Conservation (phyloP, 2,888 invertebrate species). For the Polydrusus tereticollis region DNA sequence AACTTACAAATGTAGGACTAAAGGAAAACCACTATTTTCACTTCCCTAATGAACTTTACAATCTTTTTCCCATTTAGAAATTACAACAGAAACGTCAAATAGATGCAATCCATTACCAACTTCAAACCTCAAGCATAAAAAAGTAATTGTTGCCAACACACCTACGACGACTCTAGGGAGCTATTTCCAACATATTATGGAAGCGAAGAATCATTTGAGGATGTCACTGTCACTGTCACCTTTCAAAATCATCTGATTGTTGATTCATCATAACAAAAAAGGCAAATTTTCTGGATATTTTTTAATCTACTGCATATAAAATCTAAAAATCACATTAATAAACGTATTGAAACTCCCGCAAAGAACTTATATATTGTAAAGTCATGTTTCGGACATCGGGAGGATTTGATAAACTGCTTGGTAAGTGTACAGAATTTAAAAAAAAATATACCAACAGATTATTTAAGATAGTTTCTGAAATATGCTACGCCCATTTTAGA, state of each 20-base stretch:
- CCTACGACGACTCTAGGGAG: neutral
- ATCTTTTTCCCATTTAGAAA: neutral
- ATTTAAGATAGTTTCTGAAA: neutral
- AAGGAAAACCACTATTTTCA: neutral
- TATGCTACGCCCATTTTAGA: neutral
- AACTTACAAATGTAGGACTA: neutral
- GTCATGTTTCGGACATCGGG: slow-evolving; percentile 74
- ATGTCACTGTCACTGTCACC: slow-evolving; percentile 10
- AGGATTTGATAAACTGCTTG: slow-evolving; percentile 77
- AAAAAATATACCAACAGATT: neutral
- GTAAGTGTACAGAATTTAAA: slow-evolving; percentile 65
- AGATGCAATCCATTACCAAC: slow-evolving; percentile 5
- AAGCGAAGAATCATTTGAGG: neutral
- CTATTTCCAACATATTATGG: too few species aligned
- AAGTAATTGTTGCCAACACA: neutral
- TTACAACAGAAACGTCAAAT: slow-evolving; percentile 5
- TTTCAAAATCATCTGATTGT: slow-evolving; percentile 25
- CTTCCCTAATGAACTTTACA: neutral
- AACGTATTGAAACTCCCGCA: neutral
- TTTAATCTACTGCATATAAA: neutral
- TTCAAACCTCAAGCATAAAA: neutral
- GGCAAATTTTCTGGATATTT: neutral
- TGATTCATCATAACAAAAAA: slow-evolving; percentile 11
- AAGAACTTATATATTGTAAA: slow-evolving; percentile 29
- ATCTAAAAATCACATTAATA: neutral